Evolutionary conservation across 2,113 vertebrate species (phyloP), one percentile per base, ranked within the genome.

Genomic region (Notothenia rossii): DNA sequence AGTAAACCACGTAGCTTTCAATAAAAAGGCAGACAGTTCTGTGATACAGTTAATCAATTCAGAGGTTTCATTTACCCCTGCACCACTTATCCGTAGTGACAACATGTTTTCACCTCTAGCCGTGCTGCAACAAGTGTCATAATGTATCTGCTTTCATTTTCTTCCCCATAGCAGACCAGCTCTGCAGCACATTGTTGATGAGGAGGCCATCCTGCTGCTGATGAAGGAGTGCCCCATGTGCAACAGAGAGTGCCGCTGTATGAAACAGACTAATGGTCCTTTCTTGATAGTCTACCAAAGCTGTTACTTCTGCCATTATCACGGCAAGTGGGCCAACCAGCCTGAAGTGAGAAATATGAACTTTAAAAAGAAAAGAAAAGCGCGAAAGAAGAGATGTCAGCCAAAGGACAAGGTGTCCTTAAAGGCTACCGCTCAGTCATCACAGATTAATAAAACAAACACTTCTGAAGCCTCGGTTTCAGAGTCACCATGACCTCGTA

Each of bases 261-360:
- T 1, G 2, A 81, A 81, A 66, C 11, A 0, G 63, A 77, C 17
- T 5, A 10, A 1, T 0, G 54, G 60, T 2, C 48, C 55, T 50
- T 78, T 71, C 29, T 45, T 84, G 11, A 72, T 74, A n/a, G 60
- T 71, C 59, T 77, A 84, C 54, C 77, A 81, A 60, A 84, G 55
- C 20, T 84, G 85, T 18, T 84, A 78, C 51, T 87, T 50, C 74
- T 81, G 77, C 51, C 60, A 75, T 22, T 87, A 70, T 66, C 69
- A 63, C 15, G 60, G 67, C 46, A 78, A 72, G 61, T 84, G 82
- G 79, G 71, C 61, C 75, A 75, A 11, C 46, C 82, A 82, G 62
- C 86, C 78, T 3, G 20, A 46, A 58, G 83, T 68, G 15, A 60
- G 12, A 60, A 36, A 48, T 11, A 18, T n/a, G 0, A 72, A 59